A percentile compares a stretch with the other conserved stretches of the same genome.
phyloP scores from a whole-genome alignment of 2,888 invertebrate genomes.

The Trissolcus brochymenae region DNA sequence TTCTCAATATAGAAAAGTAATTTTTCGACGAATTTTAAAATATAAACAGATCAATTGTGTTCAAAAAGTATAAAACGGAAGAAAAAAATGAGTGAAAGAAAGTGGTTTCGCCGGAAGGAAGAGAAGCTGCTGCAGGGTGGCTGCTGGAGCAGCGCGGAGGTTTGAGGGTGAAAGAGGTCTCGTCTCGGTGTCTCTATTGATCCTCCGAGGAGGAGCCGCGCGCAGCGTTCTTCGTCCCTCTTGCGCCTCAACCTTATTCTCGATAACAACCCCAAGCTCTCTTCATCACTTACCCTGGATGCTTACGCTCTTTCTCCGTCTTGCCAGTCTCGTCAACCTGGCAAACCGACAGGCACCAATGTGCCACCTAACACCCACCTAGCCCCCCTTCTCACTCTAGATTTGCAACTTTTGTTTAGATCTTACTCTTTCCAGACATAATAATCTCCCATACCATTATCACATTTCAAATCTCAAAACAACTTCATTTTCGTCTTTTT shows the following conservation, averaged over 20 bases:
- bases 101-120: conserved; percentile 26
- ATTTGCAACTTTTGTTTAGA: conserved; percentile 3
- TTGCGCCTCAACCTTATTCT: conserved; percentile 61
- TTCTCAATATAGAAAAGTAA: too few relatives aligned
- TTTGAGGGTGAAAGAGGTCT: conserved; percentile 71
- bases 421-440: too few relatives aligned
- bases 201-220: conserved; percentile 75
- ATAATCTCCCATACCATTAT: too few relatives aligned
- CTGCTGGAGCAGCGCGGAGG: conserved; percentile 43
- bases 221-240: conserved; percentile 73
- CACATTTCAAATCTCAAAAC: too few relatives aligned
- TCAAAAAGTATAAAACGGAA: background rate
- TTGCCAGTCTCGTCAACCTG: conserved; percentile 53
- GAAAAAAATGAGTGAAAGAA: conserved; percentile 9
- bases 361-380: conserved; percentile 48
- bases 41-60: background rate
- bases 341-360: conserved; percentile 49
- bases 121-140: conserved; percentile 45
- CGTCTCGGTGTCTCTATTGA: conserved; percentile 77
- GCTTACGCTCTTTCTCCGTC: conserved; percentile 47
- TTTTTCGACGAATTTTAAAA: background rate
- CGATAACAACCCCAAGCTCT: conserved; percentile 60
- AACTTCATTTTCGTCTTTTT: too few relatives aligned
- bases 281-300: conserved; percentile 37
- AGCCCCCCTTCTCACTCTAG: conserved; percentile 49